Evolutionary conservation across 2,888 invertebrate species (phyloP).

Genomic region (Oligia latruncula): DNA sequence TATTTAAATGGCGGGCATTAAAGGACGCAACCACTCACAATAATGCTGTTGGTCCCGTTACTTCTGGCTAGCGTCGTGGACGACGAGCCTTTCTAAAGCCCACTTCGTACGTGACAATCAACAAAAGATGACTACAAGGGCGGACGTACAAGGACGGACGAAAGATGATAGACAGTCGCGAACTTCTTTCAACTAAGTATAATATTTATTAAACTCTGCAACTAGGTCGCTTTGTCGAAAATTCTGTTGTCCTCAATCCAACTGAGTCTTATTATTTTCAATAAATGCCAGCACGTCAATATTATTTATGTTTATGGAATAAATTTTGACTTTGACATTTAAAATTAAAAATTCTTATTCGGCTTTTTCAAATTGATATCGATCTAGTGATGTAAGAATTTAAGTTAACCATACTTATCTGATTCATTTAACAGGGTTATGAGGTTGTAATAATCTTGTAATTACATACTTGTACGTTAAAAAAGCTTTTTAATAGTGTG

Average conservation of each 20-base stretch:
- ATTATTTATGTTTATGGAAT: conserved; percentile 1
- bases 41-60: background rate
- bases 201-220: conserved; percentile 11
- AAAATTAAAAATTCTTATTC: conserved; percentile 11
- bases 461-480: background rate
- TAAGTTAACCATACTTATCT: conserved; percentile 18
- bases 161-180: background rate
- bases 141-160: background rate
- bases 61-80: too few species aligned
- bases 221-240: conserved; percentile 29
- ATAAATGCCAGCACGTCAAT: conserved; percentile 32
- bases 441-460: background rate
- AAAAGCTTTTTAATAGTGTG: conserved; percentile 11
- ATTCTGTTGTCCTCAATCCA: conserved; percentile 23
- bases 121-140: conserved; percentile 19
- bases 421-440: background rate
- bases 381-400: conserved; percentile 16
- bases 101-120: conserved; percentile 27
- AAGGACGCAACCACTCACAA: background rate
- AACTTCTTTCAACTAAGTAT: background rate
- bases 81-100: background rate
- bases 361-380: conserved; percentile 8
- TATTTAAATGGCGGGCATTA: background rate
- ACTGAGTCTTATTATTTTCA: conserved; percentile 1
- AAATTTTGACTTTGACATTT: conserved; percentile 32